Evolutionary conservation across 2,797 vertebrate genomes (phyloP).

Genomic region (Alosa sapidissima): DNA sequence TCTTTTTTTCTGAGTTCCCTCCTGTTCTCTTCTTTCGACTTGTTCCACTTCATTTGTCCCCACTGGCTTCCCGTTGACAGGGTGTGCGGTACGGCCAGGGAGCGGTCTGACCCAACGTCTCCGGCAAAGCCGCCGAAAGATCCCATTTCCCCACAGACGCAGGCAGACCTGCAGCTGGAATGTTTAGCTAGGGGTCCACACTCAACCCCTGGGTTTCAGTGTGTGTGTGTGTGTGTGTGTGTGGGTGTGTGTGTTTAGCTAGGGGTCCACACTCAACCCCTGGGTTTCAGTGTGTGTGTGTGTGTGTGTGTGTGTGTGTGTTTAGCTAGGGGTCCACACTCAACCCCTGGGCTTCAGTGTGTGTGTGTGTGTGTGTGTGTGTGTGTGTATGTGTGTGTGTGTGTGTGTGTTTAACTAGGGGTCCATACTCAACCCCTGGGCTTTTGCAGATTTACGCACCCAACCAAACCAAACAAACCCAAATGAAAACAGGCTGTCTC

Average conservation of each 20-base stretch:
- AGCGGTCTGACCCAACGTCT: slow-evolving; percentile 50
- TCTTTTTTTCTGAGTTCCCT: not conserved
- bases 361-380: not conserved
- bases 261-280: too few species aligned
- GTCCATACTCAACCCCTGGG: too few species aligned
- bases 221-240: not conserved
- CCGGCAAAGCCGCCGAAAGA: slow-evolving; percentile 62
- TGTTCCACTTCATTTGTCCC: slow-evolving; percentile 67
- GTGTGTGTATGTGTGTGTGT: too few species aligned
- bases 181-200: slow-evolving; percentile 20
- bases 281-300: too few species aligned
- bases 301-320: not conserved
- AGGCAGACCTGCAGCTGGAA: slow-evolving; percentile 24
- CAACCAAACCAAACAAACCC: not conserved
- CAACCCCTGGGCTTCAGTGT: not conserved
- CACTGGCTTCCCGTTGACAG: slow-evolving; percentile 66
- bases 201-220: not conserved
- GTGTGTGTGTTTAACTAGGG: too few species aligned
- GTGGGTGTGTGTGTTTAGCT: too few species aligned
- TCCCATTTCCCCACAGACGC: slow-evolving; percentile 53
- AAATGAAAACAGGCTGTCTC: not conserved
- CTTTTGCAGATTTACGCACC: not conserved
- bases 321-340: slow-evolving; percentile 2
- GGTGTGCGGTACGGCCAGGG: slow-evolving; percentile 54
- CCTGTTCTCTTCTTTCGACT: slow-evolving; percentile 51